phyloP scores from a whole-genome alignment of 2,113 vertebrate genomes.

The Gnathonemus longibarbis region DNA sequence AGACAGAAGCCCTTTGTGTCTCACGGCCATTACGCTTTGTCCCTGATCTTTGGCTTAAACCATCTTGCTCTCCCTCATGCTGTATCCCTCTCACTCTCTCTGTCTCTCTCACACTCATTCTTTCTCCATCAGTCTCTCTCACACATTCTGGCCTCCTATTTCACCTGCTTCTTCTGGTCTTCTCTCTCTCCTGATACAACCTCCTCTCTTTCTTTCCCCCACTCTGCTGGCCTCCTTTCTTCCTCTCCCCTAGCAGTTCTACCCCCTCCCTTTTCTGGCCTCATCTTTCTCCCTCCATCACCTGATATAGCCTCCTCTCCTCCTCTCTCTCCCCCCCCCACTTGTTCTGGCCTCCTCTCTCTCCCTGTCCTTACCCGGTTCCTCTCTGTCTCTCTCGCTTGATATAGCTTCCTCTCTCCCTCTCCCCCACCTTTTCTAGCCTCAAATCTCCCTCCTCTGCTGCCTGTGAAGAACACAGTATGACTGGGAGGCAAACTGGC shows the following conservation, averaged over 20 bases:
- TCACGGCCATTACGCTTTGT: not conserved
- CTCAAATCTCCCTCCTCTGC: too few relatives aligned
- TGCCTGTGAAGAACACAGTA: too few relatives aligned
- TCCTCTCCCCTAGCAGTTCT: not conserved
- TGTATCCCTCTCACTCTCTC: not conserved
- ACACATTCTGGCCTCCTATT: not conserved
- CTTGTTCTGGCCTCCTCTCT: not conserved
- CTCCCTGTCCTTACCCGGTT: not conserved
- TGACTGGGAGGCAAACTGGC: too few relatives aligned
- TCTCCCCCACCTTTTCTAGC: too few relatives aligned
- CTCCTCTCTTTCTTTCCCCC: not conserved
- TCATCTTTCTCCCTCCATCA: not conserved
- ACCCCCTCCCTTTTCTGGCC: not conserved
- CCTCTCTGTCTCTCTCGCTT: not conserved
- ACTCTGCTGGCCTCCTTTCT: not conserved
- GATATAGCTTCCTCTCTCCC: not conserved
- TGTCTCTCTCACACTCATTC: not conserved
- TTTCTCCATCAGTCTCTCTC: not conserved
- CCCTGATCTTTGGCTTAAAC: not conserved
- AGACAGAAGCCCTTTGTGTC: not conserved
- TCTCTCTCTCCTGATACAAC: not conserved
- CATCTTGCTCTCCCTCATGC: constrained; percentile 28
- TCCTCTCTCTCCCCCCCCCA: not conserved
- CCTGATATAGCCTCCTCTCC: too few relatives aligned
- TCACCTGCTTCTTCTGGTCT: not conserved